A percentile compares a stretch with the other conserved stretches of the same genome.
phyloP scores from a whole-genome alignment of 2,888 invertebrate species.

The Leptura quadrifasciata region DNA sequence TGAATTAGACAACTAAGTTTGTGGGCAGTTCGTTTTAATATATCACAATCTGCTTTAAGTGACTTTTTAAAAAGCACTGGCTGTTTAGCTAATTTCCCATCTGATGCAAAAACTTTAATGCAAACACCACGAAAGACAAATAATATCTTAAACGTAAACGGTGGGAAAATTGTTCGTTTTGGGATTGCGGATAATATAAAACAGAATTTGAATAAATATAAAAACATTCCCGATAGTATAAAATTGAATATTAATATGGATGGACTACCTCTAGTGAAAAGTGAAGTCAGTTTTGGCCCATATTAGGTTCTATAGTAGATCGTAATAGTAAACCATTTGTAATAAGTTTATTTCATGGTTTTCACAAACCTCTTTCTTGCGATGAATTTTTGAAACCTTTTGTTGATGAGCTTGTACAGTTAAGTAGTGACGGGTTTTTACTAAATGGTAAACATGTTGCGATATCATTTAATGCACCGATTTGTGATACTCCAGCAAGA shows the following conservation, averaged over 20 bases:
- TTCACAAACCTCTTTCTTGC: constrained; percentile 18
- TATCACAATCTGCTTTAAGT: constrained; percentile 21
- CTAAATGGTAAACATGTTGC: background rate
- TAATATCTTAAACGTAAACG: background rate
- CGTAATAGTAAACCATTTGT: constrained; percentile 24
- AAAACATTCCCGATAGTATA: constrained; percentile 8
- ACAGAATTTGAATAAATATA: background rate
- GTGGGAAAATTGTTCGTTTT: constrained; percentile 33
- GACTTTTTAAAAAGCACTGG: constrained; percentile 13
- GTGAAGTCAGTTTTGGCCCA: constrained; percentile 21
- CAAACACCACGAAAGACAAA: constrained; percentile 29
- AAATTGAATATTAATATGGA: constrained; percentile 35
- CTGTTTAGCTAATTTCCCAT: constrained; percentile 6
- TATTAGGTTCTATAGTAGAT: constrained; percentile 28
- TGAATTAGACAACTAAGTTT: background rate
- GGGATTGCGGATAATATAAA: constrained; percentile 4
- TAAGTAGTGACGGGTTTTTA: constrained; percentile 6
- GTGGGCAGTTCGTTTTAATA: constrained; percentile 20
- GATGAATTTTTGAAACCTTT: constrained; percentile 30
- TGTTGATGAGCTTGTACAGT: constrained; percentile 23
- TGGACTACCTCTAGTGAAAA: constrained; percentile 30
- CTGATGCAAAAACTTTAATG: constrained; percentile 30
- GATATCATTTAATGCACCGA: constrained; percentile 49
- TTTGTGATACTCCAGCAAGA: constrained; percentile 62
- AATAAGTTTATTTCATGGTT: constrained; percentile 37